Evolutionary conservation across 2,797 vertebrate species (phyloP).

Genomic region (Parauchenoglanis ngamensis): DNA sequence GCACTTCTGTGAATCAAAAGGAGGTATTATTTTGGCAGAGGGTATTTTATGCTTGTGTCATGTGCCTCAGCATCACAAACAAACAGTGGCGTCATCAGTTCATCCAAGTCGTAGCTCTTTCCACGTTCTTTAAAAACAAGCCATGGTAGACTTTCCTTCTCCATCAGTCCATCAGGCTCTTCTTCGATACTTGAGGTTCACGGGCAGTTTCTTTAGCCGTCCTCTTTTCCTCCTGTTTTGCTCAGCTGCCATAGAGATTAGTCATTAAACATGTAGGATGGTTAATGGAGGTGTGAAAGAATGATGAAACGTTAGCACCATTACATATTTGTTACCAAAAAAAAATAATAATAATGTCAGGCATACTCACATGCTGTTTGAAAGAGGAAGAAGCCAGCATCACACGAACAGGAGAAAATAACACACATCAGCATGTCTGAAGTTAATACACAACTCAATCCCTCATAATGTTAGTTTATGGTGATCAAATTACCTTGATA

Average conservation of each 20-base stretch:
- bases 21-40: not conserved
- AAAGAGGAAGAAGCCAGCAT: not conserved
- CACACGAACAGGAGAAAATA: constrained; percentile 18
- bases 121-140: constrained; percentile 37
- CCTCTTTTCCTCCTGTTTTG: constrained; percentile 93
- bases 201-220: constrained; percentile 73
- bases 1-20: constrained; percentile 4
- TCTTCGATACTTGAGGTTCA: constrained; percentile 1
- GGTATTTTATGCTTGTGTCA: constrained; percentile 6
- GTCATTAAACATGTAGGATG: constrained; percentile 40
- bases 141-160: constrained; percentile 20
- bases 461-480: not conserved
- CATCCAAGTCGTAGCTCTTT: constrained; percentile 42
- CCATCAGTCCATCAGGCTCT: constrained; percentile 19
- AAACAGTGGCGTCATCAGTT: constrained; percentile 33
- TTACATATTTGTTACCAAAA: not conserved
- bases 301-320: not conserved
- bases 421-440: not conserved
- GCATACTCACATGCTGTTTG: constrained; percentile 73
- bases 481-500: constrained; percentile 82
- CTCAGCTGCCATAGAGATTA: constrained; percentile 81
- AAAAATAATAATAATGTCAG: not conserved
- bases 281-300: not conserved
- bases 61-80: constrained; percentile 19
- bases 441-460: not conserved